A percentile compares a stretch with the other conserved stretches of the same genome.
phyloP scores from a whole-genome alignment of 2,113 vertebrate genomes.

The Equus quagga region DNA sequence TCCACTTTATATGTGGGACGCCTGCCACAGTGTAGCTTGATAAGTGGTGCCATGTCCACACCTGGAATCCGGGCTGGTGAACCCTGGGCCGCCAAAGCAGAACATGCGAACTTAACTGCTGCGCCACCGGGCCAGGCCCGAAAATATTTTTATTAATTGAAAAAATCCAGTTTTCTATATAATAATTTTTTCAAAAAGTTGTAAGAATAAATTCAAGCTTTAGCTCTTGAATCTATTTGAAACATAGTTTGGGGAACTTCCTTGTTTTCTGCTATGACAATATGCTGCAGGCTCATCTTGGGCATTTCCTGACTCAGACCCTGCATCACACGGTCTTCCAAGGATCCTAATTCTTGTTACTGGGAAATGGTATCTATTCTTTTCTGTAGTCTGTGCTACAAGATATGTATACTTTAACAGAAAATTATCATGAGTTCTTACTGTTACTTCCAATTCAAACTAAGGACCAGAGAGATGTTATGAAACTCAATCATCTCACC shows the following conservation, averaged over 20 bases:
- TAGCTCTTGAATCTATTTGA: neutral
- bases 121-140: too few relatives aligned
- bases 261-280: neutral
- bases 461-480: neutral
- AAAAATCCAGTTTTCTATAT: neutral
- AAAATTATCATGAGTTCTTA: neutral
- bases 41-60: too few relatives aligned
- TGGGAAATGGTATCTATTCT: neutral
- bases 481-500: neutral
- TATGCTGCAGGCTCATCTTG: neutral
- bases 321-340: neutral
- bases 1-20: too few relatives aligned
- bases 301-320: neutral
- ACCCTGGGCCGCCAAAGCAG: too few relatives aligned
- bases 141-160: neutral
- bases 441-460: constrained; percentile 16
- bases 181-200: neutral
- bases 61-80: too few relatives aligned
- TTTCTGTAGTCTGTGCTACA: neutral
- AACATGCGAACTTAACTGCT: too few relatives aligned
- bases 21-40: too few relatives aligned
- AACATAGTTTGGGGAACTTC: neutral
- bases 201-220: neutral
- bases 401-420: neutral
- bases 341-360: neutral